Evolutionary conservation across 2,888 invertebrate species (phyloP), one percentile per base, ranked within the genome.

Genomic region (Drosophila gaucha): DNA sequence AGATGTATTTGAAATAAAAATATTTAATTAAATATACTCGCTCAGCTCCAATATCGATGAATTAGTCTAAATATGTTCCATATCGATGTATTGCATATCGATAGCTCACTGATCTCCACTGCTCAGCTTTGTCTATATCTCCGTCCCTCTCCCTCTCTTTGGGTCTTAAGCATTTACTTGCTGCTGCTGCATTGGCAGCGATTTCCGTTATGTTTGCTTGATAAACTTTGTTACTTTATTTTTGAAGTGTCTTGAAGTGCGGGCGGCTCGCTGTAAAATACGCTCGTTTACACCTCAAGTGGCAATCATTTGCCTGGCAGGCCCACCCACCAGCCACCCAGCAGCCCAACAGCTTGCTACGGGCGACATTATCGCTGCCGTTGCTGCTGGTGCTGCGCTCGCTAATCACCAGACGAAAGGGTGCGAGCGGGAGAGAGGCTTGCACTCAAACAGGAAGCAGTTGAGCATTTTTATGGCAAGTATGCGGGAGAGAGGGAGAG

Each of bases 231-330:
- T 60, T 67, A 64, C 41, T 60, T 57, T 54, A 43, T 59, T 56
- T 75, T 65, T 52, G 38, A 43, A 67, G 69, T 66, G 56, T 66
- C 47, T 69, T 54, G 49, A 67, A 68, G 77, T 70, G 65, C 59
- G 59, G 51, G 54, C 59, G 73, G 59, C 65, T 78, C 69, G 78
- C 67, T 72, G 77, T 87, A 80, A 87, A 87, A 83, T 87, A 69
- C 79, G 86, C 74, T 84, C 84, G 73, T 86, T 88, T 77, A 76
- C 84, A 86, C 82, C 75, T 84, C 73, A 74, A 84, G 84, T 86
- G 79, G 66, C 80, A 75, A 84, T 80, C 79, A 78, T 75, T 80
- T 76, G 74, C 70, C 65, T 63, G 56, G 54, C 56, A 69, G 49
- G 47, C 44, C 59, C 49, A 18, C 6, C 16, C 12, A 20, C 36